Conservation (phyloP, 2,797 vertebrate genomes). For the Stomatorhinus walkeri region DNA sequence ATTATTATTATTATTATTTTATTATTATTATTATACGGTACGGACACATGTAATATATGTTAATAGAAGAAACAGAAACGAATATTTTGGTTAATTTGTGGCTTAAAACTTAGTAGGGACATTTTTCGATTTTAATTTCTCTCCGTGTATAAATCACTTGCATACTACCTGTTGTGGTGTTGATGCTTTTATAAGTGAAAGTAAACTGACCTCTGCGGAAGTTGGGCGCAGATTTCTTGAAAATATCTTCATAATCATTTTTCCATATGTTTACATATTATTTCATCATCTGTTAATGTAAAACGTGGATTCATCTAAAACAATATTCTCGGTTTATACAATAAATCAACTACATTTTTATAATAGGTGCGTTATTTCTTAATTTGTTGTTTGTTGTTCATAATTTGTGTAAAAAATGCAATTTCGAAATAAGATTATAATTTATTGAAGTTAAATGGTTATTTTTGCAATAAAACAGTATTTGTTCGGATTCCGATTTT, state of each 20-base stretch:
- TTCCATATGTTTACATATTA: slow-evolving; percentile 40
- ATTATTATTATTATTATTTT: slow-evolving; percentile 34
- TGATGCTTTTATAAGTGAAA: slow-evolving; percentile 75
- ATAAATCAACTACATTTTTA: slow-evolving; percentile 68
- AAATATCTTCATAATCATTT: slow-evolving; percentile 53
- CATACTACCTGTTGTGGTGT: slow-evolving; percentile 68
- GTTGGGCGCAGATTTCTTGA: slow-evolving; percentile 51
- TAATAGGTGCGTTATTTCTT: slow-evolving; percentile 45
- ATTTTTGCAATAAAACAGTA: not conserved
- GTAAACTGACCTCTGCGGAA: slow-evolving; percentile 57
- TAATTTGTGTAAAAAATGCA: not conserved
- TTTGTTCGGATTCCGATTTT: not conserved
- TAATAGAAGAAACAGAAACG: slow-evolving; percentile 78
- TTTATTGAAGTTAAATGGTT: not conserved
- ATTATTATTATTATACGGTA: slow-evolving; percentile 57
- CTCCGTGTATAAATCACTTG: slow-evolving; percentile 81
- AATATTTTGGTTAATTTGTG: slow-evolving; percentile 91
- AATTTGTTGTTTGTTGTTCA: slow-evolving; percentile 13
- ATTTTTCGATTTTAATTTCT: slow-evolving; percentile 65
- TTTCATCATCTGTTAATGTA: slow-evolving; percentile 58
- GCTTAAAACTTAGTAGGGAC: slow-evolving; percentile 72
- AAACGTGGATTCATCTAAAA: slow-evolving; percentile 62
- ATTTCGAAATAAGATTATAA: not conserved
- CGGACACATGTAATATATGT: slow-evolving; percentile 90
- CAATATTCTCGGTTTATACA: slow-evolving; percentile 61